Base-by-base conservation (phyloP, 2,888 invertebrate genomes). In the Tinea semifulvella region DNA sequence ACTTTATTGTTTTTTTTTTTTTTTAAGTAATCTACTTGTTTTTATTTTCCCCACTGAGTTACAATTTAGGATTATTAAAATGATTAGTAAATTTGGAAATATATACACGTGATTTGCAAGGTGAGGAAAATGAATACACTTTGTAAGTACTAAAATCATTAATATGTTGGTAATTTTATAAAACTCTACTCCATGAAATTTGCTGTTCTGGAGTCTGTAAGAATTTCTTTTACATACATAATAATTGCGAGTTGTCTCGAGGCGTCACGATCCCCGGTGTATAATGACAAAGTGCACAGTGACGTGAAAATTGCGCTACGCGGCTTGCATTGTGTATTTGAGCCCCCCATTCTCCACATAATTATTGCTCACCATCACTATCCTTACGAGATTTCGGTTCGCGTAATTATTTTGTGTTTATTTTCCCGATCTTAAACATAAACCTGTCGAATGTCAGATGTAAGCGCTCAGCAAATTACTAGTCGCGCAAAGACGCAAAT, bases 171-270 rank as follows among this genome's bases (percentile, higher is more conserved):
- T n/a, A n/a, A n/a, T n/a, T n/a, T n/a, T n/a, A n/a, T n/a, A n/a
- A n/a, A n/a, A n/a, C n/a, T n/a, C 31, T 20, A 58, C 72, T 75
- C 57, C 56, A 66, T 46, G 46, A 48, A 46, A 50, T 62, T 63
- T 60, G 27, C 50, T 73, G 68, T 69, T 50, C 69, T 49, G 54
- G 52, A 58, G 60, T 22, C 68, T 66, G 62, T 69, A 75, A 71
- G 71, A 76, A 77, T 77, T 76, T 74, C 76, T 77, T 79, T 76
- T 69, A 79, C 76, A 80, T 75, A 79, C 75, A 75, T 71, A 75
- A 79, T 77, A 79, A 79, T 79, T 79, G 79, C 70, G 63, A 75
- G 72, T 72, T 75, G 76, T 80, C 76, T 77, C 61, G 72, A 69
- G 79, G 79, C 80, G 75, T 80, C 79, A 80, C 80, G 77, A 79